Evolutionary conservation across 2,797 vertebrate genomes (phyloP), one percentile per base, ranked within the genome.

Genomic region (Etheostoma nigrum): DNA sequence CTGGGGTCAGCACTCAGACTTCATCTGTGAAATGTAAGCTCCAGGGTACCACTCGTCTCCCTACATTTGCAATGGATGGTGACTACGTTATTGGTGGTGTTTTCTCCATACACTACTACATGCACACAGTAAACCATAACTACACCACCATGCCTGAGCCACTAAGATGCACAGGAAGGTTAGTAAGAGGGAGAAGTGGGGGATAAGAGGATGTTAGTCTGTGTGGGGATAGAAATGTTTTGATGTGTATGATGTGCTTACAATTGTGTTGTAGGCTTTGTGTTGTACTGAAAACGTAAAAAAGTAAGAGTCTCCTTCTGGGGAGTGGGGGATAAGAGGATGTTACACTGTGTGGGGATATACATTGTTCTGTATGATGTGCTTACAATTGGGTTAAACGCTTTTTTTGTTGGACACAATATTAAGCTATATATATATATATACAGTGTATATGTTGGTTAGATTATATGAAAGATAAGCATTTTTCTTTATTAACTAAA

Each of bases 51-150:
- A 44, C 70, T 57, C 59, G 30, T n/a, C 72, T 15, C 1, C 78
- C 88, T 33, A 74, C 49, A 0, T 86, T 90, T 21, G 77, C 82
- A 18, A 51, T 72, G 74, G 74, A 83, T 36, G 88, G 91, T 65
- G 88, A 92, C 62, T 91, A 79, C 51, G 5, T 90, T 42, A 84
- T 91, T 33, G 91, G 89, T 5, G 40, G 89, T 8, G 79, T 87
- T 63, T 93, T 94, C 48, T 84, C 89, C 15, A 86, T 94, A 7
- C 91, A 93, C 25, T 23, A 74, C 67, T 61, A 84, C 21, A 79
- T 75, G 62, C 48, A 81, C 27, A 79, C 76, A 23, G 57, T 78
- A 68, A 85, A 73, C n/a, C 48, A 87, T 25, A 86, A 85, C 76
- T 94, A 90, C 74, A 90, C 82, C 42, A 60, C 15, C 25, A 15